phyloP scores from a whole-genome alignment of 2,888 invertebrate genomes.

The Meganola albula region DNA sequence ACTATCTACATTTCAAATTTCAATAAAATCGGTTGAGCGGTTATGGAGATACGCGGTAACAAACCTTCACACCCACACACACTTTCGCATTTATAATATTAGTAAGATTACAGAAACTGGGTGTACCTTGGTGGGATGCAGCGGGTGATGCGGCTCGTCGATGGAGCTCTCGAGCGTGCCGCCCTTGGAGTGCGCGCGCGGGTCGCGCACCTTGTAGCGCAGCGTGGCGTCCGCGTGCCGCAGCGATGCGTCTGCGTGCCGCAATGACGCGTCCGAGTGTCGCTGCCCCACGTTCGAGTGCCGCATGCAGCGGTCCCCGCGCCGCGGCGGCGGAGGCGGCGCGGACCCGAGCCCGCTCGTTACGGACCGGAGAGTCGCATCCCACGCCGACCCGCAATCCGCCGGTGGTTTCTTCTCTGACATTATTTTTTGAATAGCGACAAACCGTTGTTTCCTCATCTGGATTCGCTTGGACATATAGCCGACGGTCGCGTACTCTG shows the following conservation, averaged over 20 bases:
- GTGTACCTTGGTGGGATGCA: slow-evolving; percentile 85
- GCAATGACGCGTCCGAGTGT: too few relatives aligned
- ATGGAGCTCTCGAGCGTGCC: slow-evolving; percentile 90
- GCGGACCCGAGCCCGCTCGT: slow-evolving; percentile 3
- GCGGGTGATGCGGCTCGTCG: slow-evolving; percentile 80
- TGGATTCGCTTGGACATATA: slow-evolving; percentile 97
- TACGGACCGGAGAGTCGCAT: slow-evolving; percentile 46
- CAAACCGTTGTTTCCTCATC: slow-evolving; percentile 92
- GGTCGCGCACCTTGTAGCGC: slow-evolving; percentile 94
- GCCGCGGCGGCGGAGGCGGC: slow-evolving; percentile 48
- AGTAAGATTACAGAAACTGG: too few relatives aligned
- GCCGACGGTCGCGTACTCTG: slow-evolving; percentile 97
- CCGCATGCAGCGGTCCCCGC: slow-evolving; percentile 7
- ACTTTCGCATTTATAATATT: too few relatives aligned
- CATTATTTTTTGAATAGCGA: slow-evolving; percentile 91
- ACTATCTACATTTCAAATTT: too few relatives aligned
- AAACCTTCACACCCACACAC: too few relatives aligned
- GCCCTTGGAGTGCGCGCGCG: slow-evolving; percentile 92
- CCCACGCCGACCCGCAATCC: slow-evolving; percentile 83
- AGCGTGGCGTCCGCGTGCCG: slow-evolving; percentile 72
- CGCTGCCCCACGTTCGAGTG: too few relatives aligned
- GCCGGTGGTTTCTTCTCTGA: slow-evolving; percentile 90
- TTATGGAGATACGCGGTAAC: too few relatives aligned
- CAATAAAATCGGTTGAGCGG: too few relatives aligned
- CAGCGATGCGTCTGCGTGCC: too few relatives aligned